Percentiles rank a stretch among this genome's conserved stretches.
phyloP scores from a whole-genome alignment of 2,888 invertebrate species.

The Aphodius granarius region DNA sequence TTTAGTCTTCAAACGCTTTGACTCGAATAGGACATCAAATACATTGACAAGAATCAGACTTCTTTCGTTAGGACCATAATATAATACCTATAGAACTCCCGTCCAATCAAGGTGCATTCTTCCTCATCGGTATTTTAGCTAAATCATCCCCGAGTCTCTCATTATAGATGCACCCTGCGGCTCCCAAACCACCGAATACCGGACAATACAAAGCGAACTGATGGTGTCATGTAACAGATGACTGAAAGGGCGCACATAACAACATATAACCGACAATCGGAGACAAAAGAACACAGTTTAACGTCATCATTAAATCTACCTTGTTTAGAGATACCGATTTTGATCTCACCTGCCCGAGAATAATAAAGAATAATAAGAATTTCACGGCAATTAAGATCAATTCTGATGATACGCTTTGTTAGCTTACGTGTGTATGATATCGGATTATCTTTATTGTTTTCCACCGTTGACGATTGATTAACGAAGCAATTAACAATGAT shows the following conservation, averaged over 20 bases:
- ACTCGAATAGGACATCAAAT: too few relatives aligned
- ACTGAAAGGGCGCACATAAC: neutral
- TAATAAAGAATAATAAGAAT: neutral
- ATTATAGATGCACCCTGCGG: slow-evolving; percentile 18
- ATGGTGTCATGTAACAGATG: slow-evolving; percentile 5
- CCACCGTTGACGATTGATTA: neutral
- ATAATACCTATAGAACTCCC: neutral
- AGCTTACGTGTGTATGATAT: neutral
- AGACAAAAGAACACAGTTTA: slow-evolving; percentile 5
- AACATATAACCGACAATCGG: neutral
- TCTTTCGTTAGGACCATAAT: neutral
- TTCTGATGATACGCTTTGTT: neutral
- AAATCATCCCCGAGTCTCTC: slow-evolving; percentile 18
- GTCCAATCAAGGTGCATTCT: neutral
- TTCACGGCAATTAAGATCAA: neutral
- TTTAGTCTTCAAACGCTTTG: neutral
- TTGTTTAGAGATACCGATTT: neutral
- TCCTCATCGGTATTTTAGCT: slow-evolving; percentile 5
- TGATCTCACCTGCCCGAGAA: neutral
- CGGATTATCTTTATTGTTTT: neutral
- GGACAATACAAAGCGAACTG: slow-evolving; percentile 3
- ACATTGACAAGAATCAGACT: neutral
- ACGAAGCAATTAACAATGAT: neutral
- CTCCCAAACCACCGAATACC: neutral
- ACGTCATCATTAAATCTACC: slow-evolving; percentile 13